Evolutionary conservation across 2,113 vertebrate genomes (phyloP).

Genomic region (Elanus axillaris): DNA sequence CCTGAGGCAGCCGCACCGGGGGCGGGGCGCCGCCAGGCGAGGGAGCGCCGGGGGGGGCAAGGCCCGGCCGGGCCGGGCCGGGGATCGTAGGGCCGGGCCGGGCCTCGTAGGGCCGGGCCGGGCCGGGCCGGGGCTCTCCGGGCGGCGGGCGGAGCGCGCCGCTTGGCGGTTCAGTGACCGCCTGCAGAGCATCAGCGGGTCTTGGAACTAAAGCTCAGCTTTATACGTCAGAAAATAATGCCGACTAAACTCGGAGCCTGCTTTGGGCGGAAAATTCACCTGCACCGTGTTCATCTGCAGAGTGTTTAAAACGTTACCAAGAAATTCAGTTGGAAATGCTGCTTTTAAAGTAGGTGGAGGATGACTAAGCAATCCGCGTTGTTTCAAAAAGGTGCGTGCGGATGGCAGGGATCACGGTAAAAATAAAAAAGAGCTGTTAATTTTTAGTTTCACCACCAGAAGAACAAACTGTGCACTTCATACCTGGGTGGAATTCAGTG

Average conservation of each 20-base stretch:
- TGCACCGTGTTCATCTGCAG: too few relatives aligned
- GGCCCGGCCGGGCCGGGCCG: neutral
- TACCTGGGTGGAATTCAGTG: too few relatives aligned
- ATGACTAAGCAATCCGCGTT: accelerated
- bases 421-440: neutral
- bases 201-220: accelerated
- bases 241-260: accelerated
- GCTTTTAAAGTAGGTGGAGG: too few relatives aligned
- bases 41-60: neutral
- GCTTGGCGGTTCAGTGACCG: accelerated
- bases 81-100: too few relatives aligned
- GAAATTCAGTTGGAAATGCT: neutral
- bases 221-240: accelerated
- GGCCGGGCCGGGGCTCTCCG: too few relatives aligned
- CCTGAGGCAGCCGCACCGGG: neutral
- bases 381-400: neutral
- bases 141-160: accelerated
- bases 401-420: neutral
- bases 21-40: neutral
- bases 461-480: neutral
- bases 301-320: too few relatives aligned
- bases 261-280: accelerated
- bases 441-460: neutral
- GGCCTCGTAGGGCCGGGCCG: too few relatives aligned
- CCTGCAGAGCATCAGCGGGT: accelerated